Conservation (phyloP, 1,140 invertebrate genomes). For the Dinoponera quadriceps region DNA sequence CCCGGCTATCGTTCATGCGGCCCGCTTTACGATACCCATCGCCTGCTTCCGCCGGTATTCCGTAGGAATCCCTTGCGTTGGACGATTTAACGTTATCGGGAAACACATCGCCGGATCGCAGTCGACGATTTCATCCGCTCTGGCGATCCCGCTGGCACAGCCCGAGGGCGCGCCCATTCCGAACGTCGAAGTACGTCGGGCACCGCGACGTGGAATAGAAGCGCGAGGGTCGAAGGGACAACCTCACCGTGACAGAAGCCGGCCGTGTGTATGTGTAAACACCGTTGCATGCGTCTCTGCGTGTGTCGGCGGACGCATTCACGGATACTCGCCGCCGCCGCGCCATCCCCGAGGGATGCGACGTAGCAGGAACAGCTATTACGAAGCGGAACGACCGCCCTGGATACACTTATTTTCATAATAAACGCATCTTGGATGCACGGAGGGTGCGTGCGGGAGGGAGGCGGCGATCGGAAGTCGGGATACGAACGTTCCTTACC, state of each 20-base stretch:
- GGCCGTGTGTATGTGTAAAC: slow-evolving; percentile 11
- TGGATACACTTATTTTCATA: slow-evolving; percentile 60
- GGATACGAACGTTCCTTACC: slow-evolving; percentile 16
- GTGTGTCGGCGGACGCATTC: slow-evolving; percentile 32
- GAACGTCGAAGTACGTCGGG: slow-evolving; percentile 52
- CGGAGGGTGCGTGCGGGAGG: neutral
- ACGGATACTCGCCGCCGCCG: slow-evolving; percentile 18
- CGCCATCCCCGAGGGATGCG: slow-evolving; percentile 15
- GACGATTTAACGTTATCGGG: slow-evolving; percentile 61
- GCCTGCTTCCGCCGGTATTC: slow-evolving; percentile 52
- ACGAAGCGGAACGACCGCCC: slow-evolving; percentile 47
- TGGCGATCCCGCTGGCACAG: slow-evolving; percentile 56
- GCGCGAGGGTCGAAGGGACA: slow-evolving; percentile 34
- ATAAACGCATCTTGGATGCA: slow-evolving; percentile 54
- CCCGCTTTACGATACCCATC: slow-evolving; percentile 56
- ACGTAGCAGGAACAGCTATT: slow-evolving; percentile 47
- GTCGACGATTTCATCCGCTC: slow-evolving; percentile 60
- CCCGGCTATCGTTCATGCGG: slow-evolving; percentile 54
- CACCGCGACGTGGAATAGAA: slow-evolving; percentile 55
- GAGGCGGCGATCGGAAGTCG: slow-evolving; percentile 30
- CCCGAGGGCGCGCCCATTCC: slow-evolving; percentile 49
- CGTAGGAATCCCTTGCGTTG: slow-evolving; percentile 49
- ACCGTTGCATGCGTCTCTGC: slow-evolving; percentile 1
- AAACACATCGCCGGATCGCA: slow-evolving; percentile 60
- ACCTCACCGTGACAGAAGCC: neutral